Evolutionary conservation across 2,888 invertebrate genomes (phyloP).

Genomic region (Tipula unca): DNA sequence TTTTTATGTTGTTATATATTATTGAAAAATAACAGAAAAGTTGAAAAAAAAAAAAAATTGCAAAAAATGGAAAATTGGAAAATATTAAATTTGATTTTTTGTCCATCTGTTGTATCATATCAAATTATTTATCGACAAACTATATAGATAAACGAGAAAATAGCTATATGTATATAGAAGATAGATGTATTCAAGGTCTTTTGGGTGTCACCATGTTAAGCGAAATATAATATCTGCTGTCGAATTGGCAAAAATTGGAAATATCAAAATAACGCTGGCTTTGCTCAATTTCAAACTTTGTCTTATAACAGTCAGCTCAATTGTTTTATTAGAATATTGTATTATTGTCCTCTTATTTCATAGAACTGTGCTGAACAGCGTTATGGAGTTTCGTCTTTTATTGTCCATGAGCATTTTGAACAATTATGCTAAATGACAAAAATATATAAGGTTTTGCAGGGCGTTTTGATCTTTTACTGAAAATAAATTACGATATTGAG

Average conservation of each 20-base stretch:
- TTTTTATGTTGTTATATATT: not conserved
- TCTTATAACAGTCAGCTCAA: no score
- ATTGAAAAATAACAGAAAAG: not conserved
- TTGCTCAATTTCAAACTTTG: not conserved
- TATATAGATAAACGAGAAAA: not conserved
- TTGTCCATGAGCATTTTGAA: no score
- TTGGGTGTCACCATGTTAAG: not conserved
- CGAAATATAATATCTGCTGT: not conserved
- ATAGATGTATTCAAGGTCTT: not conserved
- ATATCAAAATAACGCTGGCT: not conserved
- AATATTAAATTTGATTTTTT: conserved; percentile 4
- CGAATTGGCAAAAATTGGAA: not conserved
- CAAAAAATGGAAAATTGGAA: not conserved
- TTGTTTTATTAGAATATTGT: no score
- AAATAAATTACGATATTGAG: no score
- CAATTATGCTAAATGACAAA: no score
- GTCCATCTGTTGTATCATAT: not conserved
- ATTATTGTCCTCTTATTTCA: no score
- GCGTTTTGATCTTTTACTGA: no score
- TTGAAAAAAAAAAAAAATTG: not conserved
- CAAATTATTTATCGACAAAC: not conserved
- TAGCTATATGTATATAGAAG: not conserved
- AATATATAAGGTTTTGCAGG: no score
- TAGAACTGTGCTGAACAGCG: no score
- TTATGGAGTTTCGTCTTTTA: no score